Evolutionary conservation across 1,140 invertebrate genomes (phyloP).

Genomic region (Chironomus striatipennis): DNA sequence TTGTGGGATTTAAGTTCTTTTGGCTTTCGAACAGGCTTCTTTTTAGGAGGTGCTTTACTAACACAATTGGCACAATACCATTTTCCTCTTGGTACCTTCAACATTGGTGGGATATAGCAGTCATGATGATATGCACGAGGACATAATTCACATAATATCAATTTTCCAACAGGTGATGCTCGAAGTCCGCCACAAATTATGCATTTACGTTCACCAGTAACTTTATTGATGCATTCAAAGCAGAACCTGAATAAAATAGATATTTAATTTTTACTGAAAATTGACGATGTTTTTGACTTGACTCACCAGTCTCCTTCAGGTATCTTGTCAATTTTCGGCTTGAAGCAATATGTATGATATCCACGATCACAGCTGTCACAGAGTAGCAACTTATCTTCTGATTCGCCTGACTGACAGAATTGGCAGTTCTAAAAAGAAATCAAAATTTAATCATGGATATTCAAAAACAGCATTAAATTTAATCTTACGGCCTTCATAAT

Average conservation of each 20-base stretch:
- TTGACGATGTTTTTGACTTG: slow-evolving; percentile 4
- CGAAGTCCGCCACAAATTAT: slow-evolving; percentile 78
- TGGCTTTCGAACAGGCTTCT: slow-evolving; percentile 45
- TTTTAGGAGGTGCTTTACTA: slow-evolving; percentile 60
- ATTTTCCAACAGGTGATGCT: slow-evolving; percentile 50
- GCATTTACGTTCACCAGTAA: slow-evolving; percentile 76
- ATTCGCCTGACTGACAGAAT: slow-evolving; percentile 91
- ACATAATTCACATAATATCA: slow-evolving; percentile 80
- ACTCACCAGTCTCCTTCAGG: slow-evolving; percentile 94
- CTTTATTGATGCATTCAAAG: slow-evolving; percentile 94
- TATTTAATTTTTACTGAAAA: slow-evolving; percentile 24
- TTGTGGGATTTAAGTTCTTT: slow-evolving; percentile 33
- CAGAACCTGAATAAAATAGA: slow-evolving; percentile 60
- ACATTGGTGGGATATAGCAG: slow-evolving; percentile 79
- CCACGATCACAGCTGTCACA: slow-evolving; percentile 97
- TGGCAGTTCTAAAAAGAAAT: slow-evolving; percentile 72
- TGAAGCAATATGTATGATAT: slow-evolving; percentile 97
- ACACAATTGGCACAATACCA: slow-evolving; percentile 79
- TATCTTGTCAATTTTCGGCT: slow-evolving; percentile 91
- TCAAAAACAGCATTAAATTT: background rate
- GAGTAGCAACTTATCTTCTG: slow-evolving; percentile 87
- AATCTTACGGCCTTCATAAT: slow-evolving; percentile 94
- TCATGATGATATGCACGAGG: slow-evolving; percentile 85
- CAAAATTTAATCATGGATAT: background rate
- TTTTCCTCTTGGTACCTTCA: slow-evolving; percentile 78